Percentiles rank a stretch among this genome's conserved stretches.
phyloP scores from a whole-genome alignment of 2,113 vertebrate genomes.

The Syngnathoides biaculeatus region DNA sequence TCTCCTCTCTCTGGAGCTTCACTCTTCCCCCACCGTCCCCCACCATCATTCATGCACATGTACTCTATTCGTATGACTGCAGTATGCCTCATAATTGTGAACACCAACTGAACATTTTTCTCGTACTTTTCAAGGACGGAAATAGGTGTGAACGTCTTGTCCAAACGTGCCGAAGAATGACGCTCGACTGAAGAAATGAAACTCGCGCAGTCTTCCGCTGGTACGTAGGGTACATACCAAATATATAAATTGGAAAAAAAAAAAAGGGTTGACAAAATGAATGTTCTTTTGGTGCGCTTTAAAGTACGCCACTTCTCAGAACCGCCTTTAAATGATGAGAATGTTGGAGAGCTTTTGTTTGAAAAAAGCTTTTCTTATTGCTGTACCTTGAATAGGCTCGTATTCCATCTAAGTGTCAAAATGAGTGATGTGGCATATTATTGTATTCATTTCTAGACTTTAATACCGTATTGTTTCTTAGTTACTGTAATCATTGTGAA shows the following conservation, averaged over 20 bases:
- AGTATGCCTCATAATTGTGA: no score
- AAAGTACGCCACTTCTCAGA: constrained; percentile 39
- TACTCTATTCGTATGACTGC: no score
- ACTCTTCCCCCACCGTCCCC: no score
- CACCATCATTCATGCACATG: no score
- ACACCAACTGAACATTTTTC: not conserved
- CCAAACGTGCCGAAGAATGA: constrained; percentile 36
- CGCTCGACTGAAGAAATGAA: constrained; percentile 61
- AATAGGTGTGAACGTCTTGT: not conserved
- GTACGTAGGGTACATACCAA: constrained; percentile 9
- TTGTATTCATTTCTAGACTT: no score
- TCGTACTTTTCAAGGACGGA: not conserved
- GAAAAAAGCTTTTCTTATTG: not conserved
- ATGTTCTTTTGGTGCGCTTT: constrained; percentile 45
- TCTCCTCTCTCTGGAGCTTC: no score
- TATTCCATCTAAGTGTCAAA: not conserved
- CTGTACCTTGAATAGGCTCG: not conserved
- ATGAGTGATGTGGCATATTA: no score
- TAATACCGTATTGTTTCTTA: no score
- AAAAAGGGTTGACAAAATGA: not conserved
- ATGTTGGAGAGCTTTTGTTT: constrained; percentile 37
- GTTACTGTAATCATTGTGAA: no score
- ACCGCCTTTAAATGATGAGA: constrained; percentile 40
- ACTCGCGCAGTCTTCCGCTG: constrained; percentile 56
- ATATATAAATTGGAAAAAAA: no score